Evolutionary conservation across 1,140 invertebrate species (phyloP), one percentile per base, ranked within the genome.

Genomic region (Aphidius gifuensis): DNA sequence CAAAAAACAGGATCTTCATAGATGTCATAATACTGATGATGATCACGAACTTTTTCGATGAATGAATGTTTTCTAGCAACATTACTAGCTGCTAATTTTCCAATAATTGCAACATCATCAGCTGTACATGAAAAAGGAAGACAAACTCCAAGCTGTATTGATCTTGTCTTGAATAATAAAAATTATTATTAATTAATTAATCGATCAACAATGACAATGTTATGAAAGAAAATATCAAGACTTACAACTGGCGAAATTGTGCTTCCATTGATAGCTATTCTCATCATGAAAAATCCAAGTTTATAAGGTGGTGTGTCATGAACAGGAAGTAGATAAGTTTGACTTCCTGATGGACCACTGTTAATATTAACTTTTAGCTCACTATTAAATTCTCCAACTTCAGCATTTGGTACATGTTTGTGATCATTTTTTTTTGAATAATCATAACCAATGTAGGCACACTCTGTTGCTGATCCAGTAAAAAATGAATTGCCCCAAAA

Each of bases 401-500:
- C 74, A 39, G 71, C 72, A 43, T 74, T 72, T 21, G 72, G 72
- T 11, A 65, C 67, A 50, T 66, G 65, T 63, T 66, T 49, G 4
- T 32, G 23, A 39, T 64, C 48, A 65, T 68, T 72, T 60, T 66
- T 69, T 55, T 74, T 66, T 55, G 55, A 23, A 5, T 62, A 68
- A 39, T 78, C 72, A 16, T 73, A 63, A 39, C 85, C 84, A 60
- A 91, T 89, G 63, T 88, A 85, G 53, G 84, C 77, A 73, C 91
- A 93, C 42, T 91, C 84, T 61, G 87, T 87, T 46, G 88, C 83
- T 3, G 91, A 93, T 64, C 90, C 90, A 43, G 86, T 85, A 86
- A 90, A 92, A 78, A 89, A 93, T 58, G 87, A 87, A 77, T 93
- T 93, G 40, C 91, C 91, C 87, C 90, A 92, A 76, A 90, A 90